Percentiles rank a stretch among this genome's conserved stretches.
Conservation (phyloP, 2,113 vertebrate genomes). For the Tragelaphus imberbis region DNA sequence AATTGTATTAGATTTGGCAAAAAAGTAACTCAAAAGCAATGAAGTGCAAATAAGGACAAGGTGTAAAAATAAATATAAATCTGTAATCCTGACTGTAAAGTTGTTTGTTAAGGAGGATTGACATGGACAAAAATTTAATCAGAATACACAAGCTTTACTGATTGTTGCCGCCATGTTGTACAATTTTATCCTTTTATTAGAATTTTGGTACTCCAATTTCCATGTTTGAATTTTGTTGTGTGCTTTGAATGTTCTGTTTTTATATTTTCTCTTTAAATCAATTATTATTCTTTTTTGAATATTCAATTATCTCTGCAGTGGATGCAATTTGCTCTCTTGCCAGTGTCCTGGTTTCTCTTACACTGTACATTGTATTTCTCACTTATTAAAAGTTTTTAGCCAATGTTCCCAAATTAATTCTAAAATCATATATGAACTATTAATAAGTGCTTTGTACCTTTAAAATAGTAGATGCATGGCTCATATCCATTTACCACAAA, state of each 20-base stretch:
- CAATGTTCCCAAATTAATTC: neutral
- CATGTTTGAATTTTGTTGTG: neutral
- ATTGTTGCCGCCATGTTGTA: rapidly evolving
- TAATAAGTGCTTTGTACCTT: neutral
- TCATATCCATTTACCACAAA: neutral
- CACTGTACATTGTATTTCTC: neutral
- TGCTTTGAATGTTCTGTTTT: neutral
- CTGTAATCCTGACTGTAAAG: neutral
- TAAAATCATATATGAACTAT: neutral
- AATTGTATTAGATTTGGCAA: neutral
- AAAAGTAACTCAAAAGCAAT: neutral
- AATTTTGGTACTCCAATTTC: neutral
- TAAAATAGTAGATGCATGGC: neutral
- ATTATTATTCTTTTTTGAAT: neutral
- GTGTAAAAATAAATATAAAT: neutral
- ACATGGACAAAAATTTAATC: neutral
- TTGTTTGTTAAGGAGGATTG: neutral
- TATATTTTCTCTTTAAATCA: neutral
- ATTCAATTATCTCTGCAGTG: neutral
- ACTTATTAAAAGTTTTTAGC: neutral
- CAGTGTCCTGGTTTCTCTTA: neutral
- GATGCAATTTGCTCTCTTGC: neutral
- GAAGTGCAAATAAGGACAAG: neutral
- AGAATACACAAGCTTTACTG: neutral
- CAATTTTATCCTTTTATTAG: neutral